A percentile compares a stretch with the other conserved stretches of the same genome.
Conservation (phyloP, 1,140 invertebrate genomes). For the Drosophila sturtevanti region DNA sequence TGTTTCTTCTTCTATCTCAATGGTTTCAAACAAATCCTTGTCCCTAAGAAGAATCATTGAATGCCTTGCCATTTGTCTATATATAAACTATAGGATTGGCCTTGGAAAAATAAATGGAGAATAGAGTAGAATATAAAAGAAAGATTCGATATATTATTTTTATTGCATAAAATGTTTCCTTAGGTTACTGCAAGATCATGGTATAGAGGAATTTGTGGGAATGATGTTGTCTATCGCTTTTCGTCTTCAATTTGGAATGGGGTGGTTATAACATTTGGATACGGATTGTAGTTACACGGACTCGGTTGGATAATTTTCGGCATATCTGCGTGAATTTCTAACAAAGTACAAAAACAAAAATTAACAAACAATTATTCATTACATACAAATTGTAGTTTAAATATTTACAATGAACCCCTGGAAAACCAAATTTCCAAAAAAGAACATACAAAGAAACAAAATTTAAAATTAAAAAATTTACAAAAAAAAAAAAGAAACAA, state of each 20-base stretch:
- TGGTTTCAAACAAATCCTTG: too few species aligned
- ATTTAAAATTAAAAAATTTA: slow-evolving; percentile 13
- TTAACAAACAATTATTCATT: slow-evolving; percentile 6
- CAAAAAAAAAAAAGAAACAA: slow-evolving; percentile 24
- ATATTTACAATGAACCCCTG: slow-evolving; percentile 17
- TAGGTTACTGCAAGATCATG: neutral
- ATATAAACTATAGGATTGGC: too few species aligned
- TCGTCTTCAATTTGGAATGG: slow-evolving; percentile 33
- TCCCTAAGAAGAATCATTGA: too few species aligned
- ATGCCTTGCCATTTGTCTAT: too few species aligned
- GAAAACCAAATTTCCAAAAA: slow-evolving; percentile 17
- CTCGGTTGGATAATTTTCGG: slow-evolving; percentile 74
- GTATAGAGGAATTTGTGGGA: neutral
- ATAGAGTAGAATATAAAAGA: too few species aligned
- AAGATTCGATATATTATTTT: too few species aligned
- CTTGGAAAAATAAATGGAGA: too few species aligned
- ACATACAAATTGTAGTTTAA: slow-evolving; percentile 40
- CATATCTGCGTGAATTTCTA: slow-evolving; percentile 79
- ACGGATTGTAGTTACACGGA: slow-evolving; percentile 41
- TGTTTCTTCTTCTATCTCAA: too few species aligned
- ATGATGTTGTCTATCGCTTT: slow-evolving; percentile 28
- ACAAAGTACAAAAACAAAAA: slow-evolving; percentile 68
- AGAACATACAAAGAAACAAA: slow-evolving; percentile 39
- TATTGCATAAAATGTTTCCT: too few species aligned
- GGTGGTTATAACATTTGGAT: slow-evolving; percentile 25